These are phyloP conservation scores for Helicolenus hilgendorfi DNA, from an alignment of 2,797 vertebrate species.

Conservation along the genomic window DNA sequence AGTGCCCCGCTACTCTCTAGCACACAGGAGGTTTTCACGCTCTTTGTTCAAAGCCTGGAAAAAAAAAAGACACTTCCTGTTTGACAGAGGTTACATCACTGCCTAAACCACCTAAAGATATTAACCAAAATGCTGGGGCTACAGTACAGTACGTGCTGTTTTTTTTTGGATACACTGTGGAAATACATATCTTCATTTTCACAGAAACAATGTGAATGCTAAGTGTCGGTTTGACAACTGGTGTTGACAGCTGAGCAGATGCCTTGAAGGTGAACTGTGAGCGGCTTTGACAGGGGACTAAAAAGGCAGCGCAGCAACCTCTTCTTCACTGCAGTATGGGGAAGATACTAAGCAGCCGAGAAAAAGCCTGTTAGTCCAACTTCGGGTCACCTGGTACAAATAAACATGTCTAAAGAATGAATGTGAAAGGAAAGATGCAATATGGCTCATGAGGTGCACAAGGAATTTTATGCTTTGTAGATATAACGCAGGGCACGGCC, in stretches of 20 bases:
- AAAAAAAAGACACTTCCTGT: constrained; percentile 79
- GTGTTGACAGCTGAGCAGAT: constrained; percentile 85
- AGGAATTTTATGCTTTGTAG: neutral
- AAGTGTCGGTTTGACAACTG: constrained; percentile 84
- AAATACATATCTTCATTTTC: constrained; percentile 85
- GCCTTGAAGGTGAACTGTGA: constrained; percentile 87
- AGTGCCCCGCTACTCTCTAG: constrained; percentile 83
- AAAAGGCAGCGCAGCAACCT: constrained; percentile 73
- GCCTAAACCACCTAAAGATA: constrained; percentile 83
- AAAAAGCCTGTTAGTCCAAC: constrained; percentile 37
- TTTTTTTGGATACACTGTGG: constrained; percentile 61
- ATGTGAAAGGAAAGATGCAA: neutral
- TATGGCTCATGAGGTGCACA: neutral
- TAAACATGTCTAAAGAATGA: constrained; percentile 10
- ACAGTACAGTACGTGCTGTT: constrained; percentile 23
- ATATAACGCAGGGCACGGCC: no score
- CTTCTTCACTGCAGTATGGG: constrained; percentile 54
- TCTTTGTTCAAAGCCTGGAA: constrained; percentile 85
- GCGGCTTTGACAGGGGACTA: constrained; percentile 83
- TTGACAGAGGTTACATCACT: constrained; percentile 88
- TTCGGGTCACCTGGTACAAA: constrained; percentile 55
- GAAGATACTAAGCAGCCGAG: constrained; percentile 49
- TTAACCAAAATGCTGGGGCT: constrained; percentile 78
- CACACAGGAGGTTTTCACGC: constrained; percentile 85
- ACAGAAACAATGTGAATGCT: constrained; percentile 81